Percentiles rank a stretch among this genome's conserved stretches.
These are phyloP conservation scores for Phyllostomus discolor DNA, from an alignment of 2,113 vertebrate species.

Conservation along the genomic window DNA sequence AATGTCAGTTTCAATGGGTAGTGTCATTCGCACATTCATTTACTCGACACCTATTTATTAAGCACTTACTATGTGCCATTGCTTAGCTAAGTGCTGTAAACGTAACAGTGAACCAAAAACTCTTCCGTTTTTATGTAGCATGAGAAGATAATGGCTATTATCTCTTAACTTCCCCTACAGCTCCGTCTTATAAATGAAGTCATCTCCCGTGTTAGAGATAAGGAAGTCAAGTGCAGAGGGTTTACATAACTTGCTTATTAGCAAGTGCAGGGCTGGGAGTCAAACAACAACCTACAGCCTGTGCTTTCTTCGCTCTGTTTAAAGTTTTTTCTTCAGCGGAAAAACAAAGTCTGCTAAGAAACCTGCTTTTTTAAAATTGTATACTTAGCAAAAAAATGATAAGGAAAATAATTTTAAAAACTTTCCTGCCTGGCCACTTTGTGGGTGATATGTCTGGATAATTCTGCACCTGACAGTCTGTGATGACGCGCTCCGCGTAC, in stretches of 20 bases:
- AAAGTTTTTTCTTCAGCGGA: background rate
- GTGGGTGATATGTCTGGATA: background rate
- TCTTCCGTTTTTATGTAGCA: background rate
- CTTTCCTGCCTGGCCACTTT: background rate
- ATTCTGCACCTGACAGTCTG: slow-evolving; percentile 20
- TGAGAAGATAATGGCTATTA: background rate
- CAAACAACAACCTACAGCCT: background rate
- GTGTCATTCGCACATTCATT: background rate
- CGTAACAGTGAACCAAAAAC: background rate
- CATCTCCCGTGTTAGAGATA: background rate
- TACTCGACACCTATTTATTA: background rate
- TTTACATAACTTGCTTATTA: background rate
- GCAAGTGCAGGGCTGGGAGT: background rate
- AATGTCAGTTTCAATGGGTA: background rate
- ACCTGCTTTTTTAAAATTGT: slow-evolving; percentile 38
- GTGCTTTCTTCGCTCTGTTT: background rate
- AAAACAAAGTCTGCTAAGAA: background rate
- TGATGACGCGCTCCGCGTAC: background rate
- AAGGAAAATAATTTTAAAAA: slow-evolving; percentile 13
- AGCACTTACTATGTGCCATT: background rate
- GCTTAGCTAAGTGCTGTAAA: background rate
- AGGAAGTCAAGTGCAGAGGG: background rate
- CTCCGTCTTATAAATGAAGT: background rate
- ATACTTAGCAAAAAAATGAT: background rate
- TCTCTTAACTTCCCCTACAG: background rate